Conservation (phyloP, 2,113 vertebrate species). For the Notothenia coriiceps region DNA sequence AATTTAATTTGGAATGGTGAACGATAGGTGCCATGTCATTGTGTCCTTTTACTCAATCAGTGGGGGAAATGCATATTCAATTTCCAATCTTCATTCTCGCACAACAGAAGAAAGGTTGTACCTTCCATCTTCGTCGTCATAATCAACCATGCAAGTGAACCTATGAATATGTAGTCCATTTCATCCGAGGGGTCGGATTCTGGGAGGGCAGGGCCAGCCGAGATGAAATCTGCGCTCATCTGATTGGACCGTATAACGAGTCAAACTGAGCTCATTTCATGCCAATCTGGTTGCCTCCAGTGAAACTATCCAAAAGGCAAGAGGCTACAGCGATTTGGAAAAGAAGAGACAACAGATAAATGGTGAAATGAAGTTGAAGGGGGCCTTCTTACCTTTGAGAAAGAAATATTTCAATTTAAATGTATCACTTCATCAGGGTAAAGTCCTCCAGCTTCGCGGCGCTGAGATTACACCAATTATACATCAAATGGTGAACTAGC, state of each 20-base stretch:
- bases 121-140: slow-evolving; percentile 70
- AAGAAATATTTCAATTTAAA: slow-evolving; percentile 83
- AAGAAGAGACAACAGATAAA: slow-evolving; percentile 81
- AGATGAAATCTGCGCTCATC: slow-evolving; percentile 84
- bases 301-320: slow-evolving; percentile 77
- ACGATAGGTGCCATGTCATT: slow-evolving; percentile 12
- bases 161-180: slow-evolving; percentile 83
- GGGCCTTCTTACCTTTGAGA: slow-evolving; percentile 71
- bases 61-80: slow-evolving; percentile 43
- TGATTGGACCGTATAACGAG: slow-evolving; percentile 80
- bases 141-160: slow-evolving; percentile 83
- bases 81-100: slow-evolving; percentile 64
- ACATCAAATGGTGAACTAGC: slow-evolving; percentile 67
- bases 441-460: slow-evolving; percentile 68
- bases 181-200: slow-evolving; percentile 78
- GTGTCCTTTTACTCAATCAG: slow-evolving; percentile 31
- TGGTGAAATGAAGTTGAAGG: slow-evolving; percentile 68
- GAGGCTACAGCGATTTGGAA: slow-evolving; percentile 71
- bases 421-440: slow-evolving; percentile 76
- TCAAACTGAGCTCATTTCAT: slow-evolving; percentile 85
- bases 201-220: slow-evolving; percentile 63
- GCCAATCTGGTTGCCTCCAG: slow-evolving; percentile 79
- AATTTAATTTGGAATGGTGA: slow-evolving; percentile 15
- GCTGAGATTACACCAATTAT: slow-evolving; percentile 75
- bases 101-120: slow-evolving; percentile 67